Conservation (phyloP, 64 coral and sea anemone genomes). For the Astreopora myriophthalma region DNA sequence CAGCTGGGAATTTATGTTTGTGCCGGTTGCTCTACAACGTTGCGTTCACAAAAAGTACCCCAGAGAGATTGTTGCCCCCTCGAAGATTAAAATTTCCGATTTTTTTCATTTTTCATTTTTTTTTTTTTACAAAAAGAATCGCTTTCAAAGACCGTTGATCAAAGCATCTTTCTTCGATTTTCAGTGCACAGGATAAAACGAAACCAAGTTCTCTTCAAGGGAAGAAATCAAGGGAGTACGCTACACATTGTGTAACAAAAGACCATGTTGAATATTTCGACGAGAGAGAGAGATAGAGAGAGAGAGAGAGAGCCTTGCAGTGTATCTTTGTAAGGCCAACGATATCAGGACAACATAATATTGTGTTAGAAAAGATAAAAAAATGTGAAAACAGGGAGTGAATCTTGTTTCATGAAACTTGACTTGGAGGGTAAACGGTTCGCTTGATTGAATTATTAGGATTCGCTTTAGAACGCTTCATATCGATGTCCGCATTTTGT, state of each 20-base stretch:
- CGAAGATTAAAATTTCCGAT: neutral
- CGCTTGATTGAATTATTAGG: too few relatives aligned
- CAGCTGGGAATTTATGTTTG: conserved; percentile 11
- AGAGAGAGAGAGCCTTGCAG: too few relatives aligned
- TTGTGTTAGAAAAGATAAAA: neutral
- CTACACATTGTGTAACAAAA: too few relatives aligned
- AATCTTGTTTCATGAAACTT: neutral
- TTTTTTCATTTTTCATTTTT: neutral
- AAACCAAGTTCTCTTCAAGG: neutral
- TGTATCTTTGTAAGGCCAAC: too few relatives aligned
- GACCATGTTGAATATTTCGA: too few relatives aligned
- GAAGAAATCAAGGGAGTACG: neutral
- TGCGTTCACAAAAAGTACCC: neutral
- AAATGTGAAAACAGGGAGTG: neutral
- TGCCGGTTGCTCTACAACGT: neutral
- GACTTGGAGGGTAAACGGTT: neutral
- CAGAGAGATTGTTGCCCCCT: conserved; percentile 1
- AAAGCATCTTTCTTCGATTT: neutral
- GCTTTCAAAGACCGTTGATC: neutral
- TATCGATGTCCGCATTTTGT: too few relatives aligned
- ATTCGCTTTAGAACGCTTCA: too few relatives aligned
- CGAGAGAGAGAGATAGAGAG: too few relatives aligned
- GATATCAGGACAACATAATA: too few relatives aligned
- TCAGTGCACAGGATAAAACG: neutral
- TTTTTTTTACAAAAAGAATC: neutral